Conservation (phyloP, 2,113 vertebrate species). For the Climacteris rufus region DNA sequence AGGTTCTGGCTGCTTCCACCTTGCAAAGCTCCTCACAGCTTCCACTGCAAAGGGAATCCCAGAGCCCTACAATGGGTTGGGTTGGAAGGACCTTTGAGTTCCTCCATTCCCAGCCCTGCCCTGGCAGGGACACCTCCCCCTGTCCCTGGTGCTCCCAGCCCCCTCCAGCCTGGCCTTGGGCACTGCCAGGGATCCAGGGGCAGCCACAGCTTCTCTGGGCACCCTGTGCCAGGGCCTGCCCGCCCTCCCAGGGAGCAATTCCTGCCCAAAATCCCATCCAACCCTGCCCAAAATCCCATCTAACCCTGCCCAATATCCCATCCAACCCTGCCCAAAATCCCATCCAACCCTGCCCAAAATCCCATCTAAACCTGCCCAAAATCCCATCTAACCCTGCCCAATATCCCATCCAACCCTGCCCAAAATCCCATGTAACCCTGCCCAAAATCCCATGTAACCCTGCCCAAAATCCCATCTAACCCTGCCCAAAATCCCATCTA, state of each 20-base stretch:
- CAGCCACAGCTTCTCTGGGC: background rate
- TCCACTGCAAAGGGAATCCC: background rate
- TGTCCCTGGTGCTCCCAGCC: background rate
- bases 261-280: too few species aligned
- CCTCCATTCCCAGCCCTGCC: fast-evolving
- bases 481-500: too few species aligned
- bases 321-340: too few species aligned
- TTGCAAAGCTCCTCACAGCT: background rate
- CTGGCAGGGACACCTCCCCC: background rate
- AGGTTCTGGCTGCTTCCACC: background rate
- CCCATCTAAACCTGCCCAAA: too few species aligned
- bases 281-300: too few species aligned
- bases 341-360: too few species aligned
- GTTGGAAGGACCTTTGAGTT: background rate
- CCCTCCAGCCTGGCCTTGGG: fast-evolving
- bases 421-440: too few species aligned
- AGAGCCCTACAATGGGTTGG: background rate
- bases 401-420: too few species aligned
- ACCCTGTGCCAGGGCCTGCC: background rate
- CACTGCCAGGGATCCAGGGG: background rate
- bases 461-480: too few species aligned
- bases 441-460: too few species aligned
- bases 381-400: too few species aligned
- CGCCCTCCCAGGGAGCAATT: background rate
- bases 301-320: too few species aligned